Percentiles rank a stretch among this genome's conserved stretches.
Conservation (phyloP, 2,113 vertebrate genomes). For the Geothlypis trichas region DNA sequence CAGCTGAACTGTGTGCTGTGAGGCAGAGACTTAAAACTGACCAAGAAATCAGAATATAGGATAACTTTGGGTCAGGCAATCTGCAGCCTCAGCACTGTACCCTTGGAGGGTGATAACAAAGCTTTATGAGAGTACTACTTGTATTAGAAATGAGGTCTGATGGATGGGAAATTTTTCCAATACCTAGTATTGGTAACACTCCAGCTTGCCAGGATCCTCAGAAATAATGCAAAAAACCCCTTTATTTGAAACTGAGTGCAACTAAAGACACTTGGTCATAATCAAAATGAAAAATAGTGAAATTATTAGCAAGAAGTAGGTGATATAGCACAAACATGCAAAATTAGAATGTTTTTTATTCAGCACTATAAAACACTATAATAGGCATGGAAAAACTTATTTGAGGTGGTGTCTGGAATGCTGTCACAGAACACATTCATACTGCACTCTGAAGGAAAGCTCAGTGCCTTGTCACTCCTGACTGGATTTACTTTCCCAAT, state of each 20-base stretch:
- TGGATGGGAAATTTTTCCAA: not conserved
- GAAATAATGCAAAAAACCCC: not conserved
- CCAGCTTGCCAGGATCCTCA: not conserved
- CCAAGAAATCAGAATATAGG: not conserved
- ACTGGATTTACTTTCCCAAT: not conserved
- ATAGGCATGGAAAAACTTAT: not conserved
- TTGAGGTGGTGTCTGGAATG: not conserved
- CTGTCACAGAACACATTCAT: not conserved
- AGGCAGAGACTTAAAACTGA: not conserved
- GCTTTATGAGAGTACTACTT: not conserved
- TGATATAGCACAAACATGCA: accelerated
- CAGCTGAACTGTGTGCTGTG: not conserved
- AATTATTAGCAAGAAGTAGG: not conserved
- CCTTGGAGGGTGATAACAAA: not conserved
- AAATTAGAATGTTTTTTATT: not conserved
- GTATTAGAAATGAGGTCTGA: not conserved
- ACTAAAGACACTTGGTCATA: not conserved
- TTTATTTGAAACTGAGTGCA: not conserved
- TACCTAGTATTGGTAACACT: not conserved
- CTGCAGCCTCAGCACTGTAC: not conserved
- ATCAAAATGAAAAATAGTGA: not conserved
- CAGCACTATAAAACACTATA: not conserved
- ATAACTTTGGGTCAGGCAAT: not conserved
- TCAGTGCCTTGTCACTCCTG: not conserved
- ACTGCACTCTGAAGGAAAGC: not conserved